phyloP scores from a whole-genome alignment of 2,888 invertebrate genomes.

The Epiblema foenella region DNA sequence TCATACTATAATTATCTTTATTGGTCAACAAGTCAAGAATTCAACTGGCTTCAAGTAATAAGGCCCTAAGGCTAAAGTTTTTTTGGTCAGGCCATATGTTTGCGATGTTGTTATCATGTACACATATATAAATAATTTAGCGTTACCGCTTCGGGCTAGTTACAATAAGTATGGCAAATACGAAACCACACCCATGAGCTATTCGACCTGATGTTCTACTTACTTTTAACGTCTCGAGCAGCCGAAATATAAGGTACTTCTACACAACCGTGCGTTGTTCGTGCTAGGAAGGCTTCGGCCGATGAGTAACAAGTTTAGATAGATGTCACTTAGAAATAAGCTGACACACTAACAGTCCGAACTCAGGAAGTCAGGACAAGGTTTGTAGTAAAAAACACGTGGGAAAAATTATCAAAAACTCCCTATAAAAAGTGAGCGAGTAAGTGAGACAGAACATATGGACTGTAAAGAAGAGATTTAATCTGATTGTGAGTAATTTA shows the following conservation, averaged over 20 bases:
- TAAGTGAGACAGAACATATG: no score
- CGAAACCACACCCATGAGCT: constrained; percentile 25
- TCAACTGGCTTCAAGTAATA: constrained; percentile 47
- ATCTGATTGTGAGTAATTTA: no score
- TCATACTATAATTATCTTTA: constrained; percentile 32
- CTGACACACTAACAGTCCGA: no score
- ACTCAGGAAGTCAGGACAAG: no score
- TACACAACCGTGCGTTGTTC: no score
- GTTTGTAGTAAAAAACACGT: no score
- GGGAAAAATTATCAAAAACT: no score
- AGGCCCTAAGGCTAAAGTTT: constrained; percentile 50
- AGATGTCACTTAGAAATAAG: no score
- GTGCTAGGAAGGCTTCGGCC: no score
- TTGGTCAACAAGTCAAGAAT: constrained; percentile 37
- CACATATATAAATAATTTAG: constrained; percentile 42
- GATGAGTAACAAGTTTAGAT: no score
- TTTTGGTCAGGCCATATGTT: constrained; percentile 53
- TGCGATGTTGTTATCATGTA: constrained; percentile 49
- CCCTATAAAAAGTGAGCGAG: no score
- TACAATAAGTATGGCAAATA: constrained; percentile 39
- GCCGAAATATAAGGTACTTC: background rate
- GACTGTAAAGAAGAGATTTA: no score
- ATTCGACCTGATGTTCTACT: constrained; percentile 20
- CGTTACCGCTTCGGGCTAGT: constrained; percentile 37
- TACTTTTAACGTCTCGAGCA: background rate